A percentile compares a stretch with the other conserved stretches of the same genome.
phyloP scores from a whole-genome alignment of 2,113 vertebrate genomes.

The Ictidomys tridecemlineatus region DNA sequence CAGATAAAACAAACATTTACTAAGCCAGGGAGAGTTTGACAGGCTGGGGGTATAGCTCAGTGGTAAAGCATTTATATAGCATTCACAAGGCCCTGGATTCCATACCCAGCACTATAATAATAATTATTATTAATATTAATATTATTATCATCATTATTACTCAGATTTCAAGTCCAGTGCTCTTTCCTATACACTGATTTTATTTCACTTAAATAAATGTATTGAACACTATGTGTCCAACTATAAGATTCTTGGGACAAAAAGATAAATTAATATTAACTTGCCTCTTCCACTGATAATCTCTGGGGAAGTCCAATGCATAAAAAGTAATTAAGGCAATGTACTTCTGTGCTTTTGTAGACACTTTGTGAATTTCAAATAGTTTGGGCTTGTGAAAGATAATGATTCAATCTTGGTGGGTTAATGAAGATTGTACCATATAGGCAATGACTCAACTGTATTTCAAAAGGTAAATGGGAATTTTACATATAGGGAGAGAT shows the following conservation, averaged over 20 bases:
- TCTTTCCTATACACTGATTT: constrained; percentile 29
- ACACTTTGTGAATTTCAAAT: background rate
- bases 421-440: background rate
- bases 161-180: constrained; percentile 8
- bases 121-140: background rate
- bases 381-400: background rate
- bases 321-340: constrained; percentile 6
- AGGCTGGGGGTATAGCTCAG: background rate
- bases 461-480: constrained; percentile 23
- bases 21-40: background rate
- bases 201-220: constrained; percentile 17
- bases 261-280: constrained; percentile 3
- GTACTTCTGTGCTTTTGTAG: background rate
- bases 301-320: background rate
- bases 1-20: background rate
- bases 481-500: background rate
- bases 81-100: background rate
- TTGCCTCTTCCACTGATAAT: background rate
- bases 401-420: background rate
- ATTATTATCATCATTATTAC: background rate
- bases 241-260: background rate
- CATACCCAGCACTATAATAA: background rate
- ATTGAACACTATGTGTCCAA: background rate
- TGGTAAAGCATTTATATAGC: background rate
- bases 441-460: background rate